Conservation (phyloP, 2,888 invertebrate species). For the Eucriotettix oculatus region DNA sequence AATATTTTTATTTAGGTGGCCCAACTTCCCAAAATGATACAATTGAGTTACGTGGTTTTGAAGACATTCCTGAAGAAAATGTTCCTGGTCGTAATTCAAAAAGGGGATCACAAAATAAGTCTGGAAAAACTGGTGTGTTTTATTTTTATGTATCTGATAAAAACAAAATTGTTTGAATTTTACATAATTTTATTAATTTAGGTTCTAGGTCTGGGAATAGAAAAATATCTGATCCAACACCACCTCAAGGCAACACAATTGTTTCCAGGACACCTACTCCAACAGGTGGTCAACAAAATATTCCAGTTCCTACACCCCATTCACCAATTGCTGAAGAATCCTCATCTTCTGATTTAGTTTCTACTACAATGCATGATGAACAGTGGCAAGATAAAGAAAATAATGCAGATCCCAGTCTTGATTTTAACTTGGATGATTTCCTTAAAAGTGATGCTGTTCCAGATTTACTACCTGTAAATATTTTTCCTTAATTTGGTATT, state of each 20-base stretch:
- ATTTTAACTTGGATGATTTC: conserved; percentile 52
- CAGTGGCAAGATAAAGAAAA: not conserved
- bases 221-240: too few relatives aligned
- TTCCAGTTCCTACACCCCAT: not conserved
- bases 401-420: not conserved
- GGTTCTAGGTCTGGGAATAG: too few relatives aligned
- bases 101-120: not conserved
- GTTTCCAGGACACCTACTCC: not conserved
- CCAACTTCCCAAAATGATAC: conserved; percentile 83
- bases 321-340: conserved; percentile 1
- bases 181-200: too few relatives aligned
- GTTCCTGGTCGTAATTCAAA: not conserved
- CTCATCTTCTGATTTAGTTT: not conserved
- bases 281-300: not conserved
- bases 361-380: not conserved
- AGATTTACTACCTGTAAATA: conserved; percentile 48
- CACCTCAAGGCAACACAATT: too few relatives aligned
- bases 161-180: too few relatives aligned
- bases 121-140: not conserved
- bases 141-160: not conserved
- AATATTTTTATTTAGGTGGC: conserved; percentile 41
- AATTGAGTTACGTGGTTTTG: conserved; percentile 86
- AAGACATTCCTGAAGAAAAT: conserved; percentile 40
- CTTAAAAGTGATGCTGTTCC: conserved; percentile 65
- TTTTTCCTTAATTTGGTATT: not conserved